Base-by-base conservation (phyloP, 1,140 invertebrate genomes). In the Leptoteleia sp. region DNA sequence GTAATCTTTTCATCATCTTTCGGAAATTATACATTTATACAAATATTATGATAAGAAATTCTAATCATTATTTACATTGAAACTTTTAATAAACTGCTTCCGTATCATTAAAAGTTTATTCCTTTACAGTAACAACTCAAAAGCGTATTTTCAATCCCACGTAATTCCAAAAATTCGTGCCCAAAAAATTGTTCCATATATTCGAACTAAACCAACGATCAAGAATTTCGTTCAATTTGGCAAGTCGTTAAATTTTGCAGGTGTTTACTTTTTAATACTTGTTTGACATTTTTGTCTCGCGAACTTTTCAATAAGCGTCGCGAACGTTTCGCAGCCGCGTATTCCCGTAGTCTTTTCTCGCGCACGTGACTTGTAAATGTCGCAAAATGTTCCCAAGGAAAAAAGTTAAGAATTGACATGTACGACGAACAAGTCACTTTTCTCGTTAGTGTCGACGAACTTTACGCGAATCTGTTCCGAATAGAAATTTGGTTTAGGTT, bases 401-500 rank as follows among this genome's bases (percentile, higher is more conserved):
- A 48, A 59, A 59, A 61, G 22, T 62, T 31, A 61, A 47, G 16
- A 76, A 76, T 68, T 68, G 62, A 59, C 72, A 47, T 76, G 54
- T 76, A 67, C 62, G 19, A 47, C 55, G 62, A 64, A 57, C 55
- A 68, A 68, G 55, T 68, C 48, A 70, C 47, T 76, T 70, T 55
- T 70, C 47, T 55, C 38, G 55, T 76, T 61, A 68, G 48, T 35
- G 62, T 76, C 33, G 19, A 22, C 25, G 40, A 76, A 76, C 55
- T 76, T 70, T 76, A 29, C 48, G 68, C 11, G 57, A 76, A 68
- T 76, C 57, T 52, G 64, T 55, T 50, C 19, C 52, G 35, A 72
- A 72, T 72, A 55, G 57, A 72, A 72, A 72, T 72, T 72, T 71
- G 25, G 54, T 61, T 50, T 71, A 50, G 65, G 4, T 55, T 55